These are phyloP conservation scores for Myripristis murdjan DNA, from an alignment of 2,797 vertebrate species.

Conservation along the genomic window DNA sequence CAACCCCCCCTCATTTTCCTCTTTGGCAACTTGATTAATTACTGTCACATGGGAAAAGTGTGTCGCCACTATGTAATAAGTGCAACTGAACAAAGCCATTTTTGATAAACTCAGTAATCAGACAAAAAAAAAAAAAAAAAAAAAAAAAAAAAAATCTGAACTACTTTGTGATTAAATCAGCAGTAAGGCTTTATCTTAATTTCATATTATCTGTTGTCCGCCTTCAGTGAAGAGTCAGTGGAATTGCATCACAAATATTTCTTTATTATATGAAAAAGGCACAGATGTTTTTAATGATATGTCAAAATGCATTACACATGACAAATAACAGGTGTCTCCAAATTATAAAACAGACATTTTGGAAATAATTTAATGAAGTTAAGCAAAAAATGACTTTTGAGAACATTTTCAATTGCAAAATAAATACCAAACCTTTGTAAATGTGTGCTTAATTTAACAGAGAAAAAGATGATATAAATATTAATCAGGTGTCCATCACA, in stretches of 20 bases:
- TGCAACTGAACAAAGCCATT: slow-evolving; percentile 51
- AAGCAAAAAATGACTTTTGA: too few species aligned
- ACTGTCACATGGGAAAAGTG: slow-evolving; percentile 67
- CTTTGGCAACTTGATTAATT: slow-evolving; percentile 86
- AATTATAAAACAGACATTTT: background rate
- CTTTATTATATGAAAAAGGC: background rate
- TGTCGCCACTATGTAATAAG: slow-evolving; percentile 39
- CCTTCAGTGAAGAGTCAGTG: background rate
- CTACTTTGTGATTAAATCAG: background rate
- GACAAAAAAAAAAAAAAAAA: background rate
- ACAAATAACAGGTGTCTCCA: slow-evolving; percentile 1
- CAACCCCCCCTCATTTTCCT: slow-evolving; percentile 64
- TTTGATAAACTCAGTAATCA: slow-evolving; percentile 1
- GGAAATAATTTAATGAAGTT: too few species aligned
- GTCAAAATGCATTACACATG: background rate
- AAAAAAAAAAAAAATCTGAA: background rate
- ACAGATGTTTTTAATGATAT: background rate
- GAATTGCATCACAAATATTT: too few species aligned
- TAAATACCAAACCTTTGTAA: too few species aligned
- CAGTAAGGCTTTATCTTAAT: background rate
- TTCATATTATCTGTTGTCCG: background rate
- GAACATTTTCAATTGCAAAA: too few species aligned
- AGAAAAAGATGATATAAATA: slow-evolving; percentile 21
- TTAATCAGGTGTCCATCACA: background rate
- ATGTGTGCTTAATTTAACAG: too few species aligned